These are phyloP conservation scores for Epinephelus awoara DNA, from an alignment of 2,797 vertebrate species.

Conservation along the genomic window DNA sequence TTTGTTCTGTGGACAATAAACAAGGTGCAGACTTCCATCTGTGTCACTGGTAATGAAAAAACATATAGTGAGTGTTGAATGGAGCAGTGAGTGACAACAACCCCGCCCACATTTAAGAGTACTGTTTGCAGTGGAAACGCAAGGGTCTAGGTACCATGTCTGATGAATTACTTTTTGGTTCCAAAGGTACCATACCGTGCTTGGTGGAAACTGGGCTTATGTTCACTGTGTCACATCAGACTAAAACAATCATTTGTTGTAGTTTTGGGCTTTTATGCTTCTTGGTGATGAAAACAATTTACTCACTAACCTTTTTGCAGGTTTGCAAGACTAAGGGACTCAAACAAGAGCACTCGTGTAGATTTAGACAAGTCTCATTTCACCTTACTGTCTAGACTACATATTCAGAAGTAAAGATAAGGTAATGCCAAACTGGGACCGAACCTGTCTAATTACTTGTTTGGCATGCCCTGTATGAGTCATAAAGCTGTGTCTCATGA, in stretches of 20 bases:
- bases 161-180: no score
- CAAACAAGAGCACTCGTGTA: neutral
- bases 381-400: neutral
- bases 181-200: no score
- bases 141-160: no score
- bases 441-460: neutral
- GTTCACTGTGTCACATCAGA: no score
- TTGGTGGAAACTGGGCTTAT: no score
- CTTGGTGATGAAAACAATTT: neutral
- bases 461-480: conserved; percentile 1
- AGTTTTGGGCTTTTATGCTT: neutral
- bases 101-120: no score
- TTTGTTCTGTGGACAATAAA: no score
- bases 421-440: neutral
- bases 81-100: no score
- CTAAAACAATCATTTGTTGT: neutral
- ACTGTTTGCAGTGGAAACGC: no score
- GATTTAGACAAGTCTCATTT: neutral
- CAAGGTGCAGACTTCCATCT: no score
- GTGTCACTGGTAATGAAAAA: no score
- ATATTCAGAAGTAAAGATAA: neutral
- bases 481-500: neutral
- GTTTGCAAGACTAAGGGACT: neutral
- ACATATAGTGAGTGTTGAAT: no score
- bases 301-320: neutral